Evolutionary conservation across 1,140 invertebrate species (phyloP).

Genomic region (Ganaspis sp.): DNA sequence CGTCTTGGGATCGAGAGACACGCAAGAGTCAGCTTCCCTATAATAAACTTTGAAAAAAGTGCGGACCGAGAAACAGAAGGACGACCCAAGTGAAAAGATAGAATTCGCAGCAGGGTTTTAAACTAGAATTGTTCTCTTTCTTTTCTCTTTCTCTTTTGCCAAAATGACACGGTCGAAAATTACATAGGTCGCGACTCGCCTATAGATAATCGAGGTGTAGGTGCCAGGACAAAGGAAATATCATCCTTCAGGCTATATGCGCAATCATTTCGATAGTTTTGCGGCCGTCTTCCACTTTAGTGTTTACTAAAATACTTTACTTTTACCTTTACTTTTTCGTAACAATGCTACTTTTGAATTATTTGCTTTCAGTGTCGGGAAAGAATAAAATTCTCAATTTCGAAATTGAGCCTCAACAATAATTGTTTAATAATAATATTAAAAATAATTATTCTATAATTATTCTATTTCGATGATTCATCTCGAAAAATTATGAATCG

Average conservation of each 20-base stretch:
- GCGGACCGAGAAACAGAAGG: slow-evolving; percentile 20
- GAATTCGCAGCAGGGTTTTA: background rate
- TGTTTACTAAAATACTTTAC: too few species aligned
- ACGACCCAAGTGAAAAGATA: background rate
- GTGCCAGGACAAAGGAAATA: slow-evolving; percentile 40
- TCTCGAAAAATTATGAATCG: too few species aligned
- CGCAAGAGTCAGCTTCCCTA: slow-evolving; percentile 55
- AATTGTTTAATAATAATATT: too few species aligned
- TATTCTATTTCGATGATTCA: too few species aligned
- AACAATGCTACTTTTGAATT: too few species aligned
- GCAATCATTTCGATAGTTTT: slow-evolving; percentile 22
- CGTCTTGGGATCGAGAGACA: slow-evolving; percentile 55
- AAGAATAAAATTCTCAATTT: too few species aligned
- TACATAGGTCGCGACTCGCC: slow-evolving; percentile 45
- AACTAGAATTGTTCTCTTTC: slow-evolving; percentile 43
- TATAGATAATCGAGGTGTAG: slow-evolving; percentile 47
- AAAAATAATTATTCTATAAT: too few species aligned
- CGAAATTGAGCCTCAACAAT: too few species aligned
- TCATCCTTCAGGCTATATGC: slow-evolving; percentile 27
- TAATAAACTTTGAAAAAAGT: slow-evolving; percentile 56
- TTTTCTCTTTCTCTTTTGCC: too few species aligned
- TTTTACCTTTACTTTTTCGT: background rate
- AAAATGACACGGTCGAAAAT: slow-evolving; percentile 65
- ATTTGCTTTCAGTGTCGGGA: too few species aligned
- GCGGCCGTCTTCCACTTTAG: background rate